Evolutionary conservation across 2,888 invertebrate species (phyloP), one percentile per base, ranked within the genome.

Genomic region (Polyommatus iphigenia): DNA sequence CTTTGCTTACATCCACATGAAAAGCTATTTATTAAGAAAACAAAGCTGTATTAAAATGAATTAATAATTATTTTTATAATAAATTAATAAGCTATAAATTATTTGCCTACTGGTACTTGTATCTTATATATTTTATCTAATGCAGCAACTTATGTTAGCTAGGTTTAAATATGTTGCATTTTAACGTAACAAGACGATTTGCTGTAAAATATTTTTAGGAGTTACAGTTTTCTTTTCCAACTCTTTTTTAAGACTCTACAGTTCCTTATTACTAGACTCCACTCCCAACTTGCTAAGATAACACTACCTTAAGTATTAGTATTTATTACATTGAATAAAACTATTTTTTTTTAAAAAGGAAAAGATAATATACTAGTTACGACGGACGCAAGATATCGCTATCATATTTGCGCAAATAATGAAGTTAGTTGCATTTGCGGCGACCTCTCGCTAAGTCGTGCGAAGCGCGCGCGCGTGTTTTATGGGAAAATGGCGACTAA

Each of bases 341-440:
- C 18, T 54, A 18, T 54, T 18, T 54, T 54, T 54, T 18, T 5
- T 5, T 5, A 18, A 54, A 54, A 54, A 18, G 18, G 54, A 54
- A 54, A 62, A 32, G 67, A 67, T 67, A 32, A 67, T 67, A 67
- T 67, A 24, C 1, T 2, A 24, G 24, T 24, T 24, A 15, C 24
- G 24, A 62, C 62, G 62, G 62, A 67, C 67, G 67, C 29, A 18
- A 32, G 32, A 67, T 67, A 67, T 67, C 67, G 18, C 67, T 29
- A 67, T 67, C 29, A 18, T 18, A 10, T 67, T 67, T 15, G 29
- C 71, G n/a, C 72, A 72, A 72, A 72, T 20, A 72, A 72, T 72
- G 81, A 82, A 82, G 82, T 84, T 87, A 90, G 91, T 90, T 83
- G 86, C 85, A 83, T 81, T 41, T 41, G 72, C n/a, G 72, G 24